A percentile compares a stretch with the other conserved stretches of the same genome.
These are phyloP conservation scores for Platorchestia sp. DNA, from an alignment of 1,140 invertebrate genomes.

Conservation along the genomic window DNA sequence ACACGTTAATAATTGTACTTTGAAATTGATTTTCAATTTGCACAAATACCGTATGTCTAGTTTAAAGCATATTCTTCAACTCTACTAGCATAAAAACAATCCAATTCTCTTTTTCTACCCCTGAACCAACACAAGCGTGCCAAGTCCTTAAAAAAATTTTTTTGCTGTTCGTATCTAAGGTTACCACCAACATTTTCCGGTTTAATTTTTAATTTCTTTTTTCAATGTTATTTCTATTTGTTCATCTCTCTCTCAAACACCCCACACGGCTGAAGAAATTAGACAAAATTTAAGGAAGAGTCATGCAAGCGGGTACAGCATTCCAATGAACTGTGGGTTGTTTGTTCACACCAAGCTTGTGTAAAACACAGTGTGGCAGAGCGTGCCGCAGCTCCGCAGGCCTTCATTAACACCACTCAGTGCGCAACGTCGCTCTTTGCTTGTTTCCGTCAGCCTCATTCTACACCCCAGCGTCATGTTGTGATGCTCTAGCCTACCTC, in stretches of 20 bases:
- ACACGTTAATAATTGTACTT: too few relatives aligned
- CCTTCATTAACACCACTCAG: conserved; percentile 6
- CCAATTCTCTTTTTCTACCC: not conserved
- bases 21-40: too few relatives aligned
- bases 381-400: not conserved
- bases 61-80: too few relatives aligned
- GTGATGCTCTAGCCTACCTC: not conserved
- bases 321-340: not conserved
- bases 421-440: not conserved
- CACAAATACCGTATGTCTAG: too few relatives aligned
- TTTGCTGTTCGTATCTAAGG: too few relatives aligned
- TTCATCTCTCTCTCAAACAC: not conserved
- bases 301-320: not conserved
- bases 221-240: not conserved
- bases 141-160: not conserved
- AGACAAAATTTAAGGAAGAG: not conserved
- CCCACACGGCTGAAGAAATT: not conserved
- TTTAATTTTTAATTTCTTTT: too few relatives aligned
- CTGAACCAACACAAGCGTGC: not conserved
- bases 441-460: not conserved
- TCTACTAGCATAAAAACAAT: too few relatives aligned
- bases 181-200: too few relatives aligned
- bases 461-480: not conserved
- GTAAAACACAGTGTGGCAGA: not conserved
- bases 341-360: not conserved